Evolutionary conservation across 2,113 vertebrate species (phyloP), one percentile per base, ranked within the genome.

Genomic region (Lonchura striata): DNA sequence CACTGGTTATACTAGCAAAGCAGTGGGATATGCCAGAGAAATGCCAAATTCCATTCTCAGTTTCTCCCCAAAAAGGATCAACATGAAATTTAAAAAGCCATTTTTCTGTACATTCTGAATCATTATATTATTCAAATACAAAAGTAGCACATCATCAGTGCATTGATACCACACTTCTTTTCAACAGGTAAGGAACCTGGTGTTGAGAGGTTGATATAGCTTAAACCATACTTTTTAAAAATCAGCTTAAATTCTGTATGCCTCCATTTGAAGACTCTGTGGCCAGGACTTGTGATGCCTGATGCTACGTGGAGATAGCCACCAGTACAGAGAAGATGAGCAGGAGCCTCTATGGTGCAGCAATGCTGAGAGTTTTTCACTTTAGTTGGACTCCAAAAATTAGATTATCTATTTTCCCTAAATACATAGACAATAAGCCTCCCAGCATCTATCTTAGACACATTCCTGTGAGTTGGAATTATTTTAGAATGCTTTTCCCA

Each of bases 241-340:
- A 44, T 54, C 39, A 70, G 20, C 7, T 27, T 65, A 37, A 39
- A 33, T 90, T 50, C 47, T 77, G 30, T 9, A 41, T 75, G 21
- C 13, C 5, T 92, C 68, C 16, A 19, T 47, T 93, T 81, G 68
- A 56, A 24, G 20, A 59, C 4, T 31, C 39, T 18, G 27, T 31
- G 54, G 8, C 33, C 47, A 64, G 35, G 63, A 52, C 16, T 56
- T 37, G 20, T 39, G 60, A 37, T 20, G 42, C 31, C 33, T 50
- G 20, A 49, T 24, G 27, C 7, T n/a, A 53, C 82, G 71, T 0
- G 0, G 18, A 54, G 41, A 22, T 41, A 60, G 18, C 15, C 44
- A 80, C 31, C 20, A 42, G 18, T 8, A 15, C 31, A 50, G 61
- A 68, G 56, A 28, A 71, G 15, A 25, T n/a, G 31, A 87, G 22